Evolutionary conservation across 2,797 vertebrate genomes (phyloP).

Genomic region (Esox masquinongy): DNA sequence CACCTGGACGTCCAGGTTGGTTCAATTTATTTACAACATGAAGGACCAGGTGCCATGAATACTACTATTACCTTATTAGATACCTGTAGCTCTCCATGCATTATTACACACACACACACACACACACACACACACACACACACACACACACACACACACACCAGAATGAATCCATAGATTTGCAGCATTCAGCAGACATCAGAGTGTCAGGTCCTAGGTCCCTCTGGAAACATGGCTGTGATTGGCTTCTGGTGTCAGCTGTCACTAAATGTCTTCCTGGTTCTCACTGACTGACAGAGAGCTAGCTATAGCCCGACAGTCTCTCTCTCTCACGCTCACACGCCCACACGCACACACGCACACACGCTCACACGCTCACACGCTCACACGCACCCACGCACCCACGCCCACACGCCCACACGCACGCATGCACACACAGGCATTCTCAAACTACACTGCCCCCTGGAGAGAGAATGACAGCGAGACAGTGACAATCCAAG

Average conservation of each 20-base stretch:
- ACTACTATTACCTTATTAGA: no score
- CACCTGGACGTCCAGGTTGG: no score
- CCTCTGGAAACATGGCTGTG: slow-evolving; percentile 41
- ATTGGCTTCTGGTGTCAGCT: slow-evolving; percentile 65
- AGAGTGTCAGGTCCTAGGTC: not conserved
- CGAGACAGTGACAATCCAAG: not conserved
- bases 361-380: not conserved
- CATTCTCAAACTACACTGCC: not conserved
- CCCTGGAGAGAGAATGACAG: not conserved
- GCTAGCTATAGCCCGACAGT: slow-evolving; percentile 21
- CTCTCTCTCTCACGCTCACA: not conserved
- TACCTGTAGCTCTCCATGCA: no score
- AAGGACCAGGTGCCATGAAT: no score
- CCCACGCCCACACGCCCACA: no score
- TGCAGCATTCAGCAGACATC: no score
- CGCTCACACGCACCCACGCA: not conserved
- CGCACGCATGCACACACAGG: not conserved
- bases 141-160: no score
- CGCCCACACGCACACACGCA: not conserved
- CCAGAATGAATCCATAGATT: no score
- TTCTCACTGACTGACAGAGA: slow-evolving; percentile 49
- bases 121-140: no score
- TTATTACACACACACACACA: no score
- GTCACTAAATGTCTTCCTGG: slow-evolving; percentile 65
- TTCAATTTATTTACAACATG: no score